Percentiles rank a stretch among this genome's conserved stretches.
Conservation (phyloP, 2,113 vertebrate species). For the Nibea albiflora region DNA sequence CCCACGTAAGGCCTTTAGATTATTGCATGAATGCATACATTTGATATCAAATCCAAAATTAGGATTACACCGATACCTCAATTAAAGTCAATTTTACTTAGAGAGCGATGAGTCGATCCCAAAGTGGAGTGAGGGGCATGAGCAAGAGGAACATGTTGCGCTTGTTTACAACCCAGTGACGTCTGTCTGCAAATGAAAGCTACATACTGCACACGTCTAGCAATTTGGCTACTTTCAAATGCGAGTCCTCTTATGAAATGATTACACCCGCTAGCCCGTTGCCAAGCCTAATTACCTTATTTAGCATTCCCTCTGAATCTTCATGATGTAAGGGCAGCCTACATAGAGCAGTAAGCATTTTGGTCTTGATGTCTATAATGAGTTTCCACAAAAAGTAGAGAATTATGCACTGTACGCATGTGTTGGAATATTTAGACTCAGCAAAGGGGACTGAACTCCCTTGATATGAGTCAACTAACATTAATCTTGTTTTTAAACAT, state of each 20-base stretch:
- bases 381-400: slow-evolving; percentile 57
- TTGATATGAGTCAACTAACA: slow-evolving; percentile 56
- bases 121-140: background rate
- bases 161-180: slow-evolving; percentile 34
- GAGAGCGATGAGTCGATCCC: background rate
- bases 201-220: background rate
- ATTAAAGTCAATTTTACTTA: slow-evolving; percentile 1
- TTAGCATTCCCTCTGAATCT: slow-evolving; percentile 70
- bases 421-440: slow-evolving; percentile 52
- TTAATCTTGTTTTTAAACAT: slow-evolving; percentile 65
- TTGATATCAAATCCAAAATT: background rate
- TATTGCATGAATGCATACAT: background rate
- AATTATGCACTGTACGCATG: slow-evolving; percentile 35
- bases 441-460: slow-evolving; percentile 45
- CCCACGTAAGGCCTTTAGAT: background rate
- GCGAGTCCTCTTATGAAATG: slow-evolving; percentile 41
- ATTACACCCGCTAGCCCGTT: slow-evolving; percentile 46
- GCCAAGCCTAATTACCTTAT: slow-evolving; percentile 69
- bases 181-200: slow-evolving; percentile 23
- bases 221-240: slow-evolving; percentile 57
- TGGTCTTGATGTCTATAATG: slow-evolving; percentile 60
- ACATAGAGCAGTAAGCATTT: slow-evolving; percentile 44
- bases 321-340: slow-evolving; percentile 50
- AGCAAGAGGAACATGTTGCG: background rate
- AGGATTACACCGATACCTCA: background rate